Base-by-base conservation (phyloP, 2,888 invertebrate genomes). In the Ceramica pisi region DNA sequence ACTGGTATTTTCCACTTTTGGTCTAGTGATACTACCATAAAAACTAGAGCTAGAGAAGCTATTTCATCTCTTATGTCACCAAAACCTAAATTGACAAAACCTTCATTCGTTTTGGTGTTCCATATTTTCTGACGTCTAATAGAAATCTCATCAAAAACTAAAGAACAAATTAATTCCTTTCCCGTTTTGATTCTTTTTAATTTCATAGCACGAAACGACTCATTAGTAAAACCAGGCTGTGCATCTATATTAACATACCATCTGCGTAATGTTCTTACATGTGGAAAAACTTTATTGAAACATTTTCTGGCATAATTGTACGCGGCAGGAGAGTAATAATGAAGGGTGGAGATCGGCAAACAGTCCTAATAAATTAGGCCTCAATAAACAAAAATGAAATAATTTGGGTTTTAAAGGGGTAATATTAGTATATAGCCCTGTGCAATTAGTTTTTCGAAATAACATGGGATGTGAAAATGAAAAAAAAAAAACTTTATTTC, bases 211-310 rank as follows among this genome's bases (percentile, higher is more conserved):
- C 56, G 21, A 35, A 38, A 57, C 14, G 57, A 57, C 57, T 57
- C 57, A 21, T 57, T 57, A 38, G 35, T 57, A 38, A 57, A 16
- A 21, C 14, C 57, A 57, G 57, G 57, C 57, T 57, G 8, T 8
- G 38, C 57, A 16, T 59, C 59, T 59, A 38, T 23, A 59, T 38
- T 21, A 21, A 59, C 59, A 57, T 57, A 57, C 57, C 35, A 23
- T 23, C 16, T 31, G 31, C 55, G 31, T 21, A 50, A 31, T 31
- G 31, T 56, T 56, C 31, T 56, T 56, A 55, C 55, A 31, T 31
- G 55, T 31, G 19, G 19, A 55, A 55, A 55, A 31, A 31, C 31
- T 19, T 31, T 55, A 31, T 55, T 31, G 31, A 31, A 55, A 31
- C 55, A 10, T 55, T 55, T 50, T 50, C 21, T 55, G 35, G 21